Conservation (phyloP, 2,113 vertebrate species). For the Hypomesus transpacificus region DNA sequence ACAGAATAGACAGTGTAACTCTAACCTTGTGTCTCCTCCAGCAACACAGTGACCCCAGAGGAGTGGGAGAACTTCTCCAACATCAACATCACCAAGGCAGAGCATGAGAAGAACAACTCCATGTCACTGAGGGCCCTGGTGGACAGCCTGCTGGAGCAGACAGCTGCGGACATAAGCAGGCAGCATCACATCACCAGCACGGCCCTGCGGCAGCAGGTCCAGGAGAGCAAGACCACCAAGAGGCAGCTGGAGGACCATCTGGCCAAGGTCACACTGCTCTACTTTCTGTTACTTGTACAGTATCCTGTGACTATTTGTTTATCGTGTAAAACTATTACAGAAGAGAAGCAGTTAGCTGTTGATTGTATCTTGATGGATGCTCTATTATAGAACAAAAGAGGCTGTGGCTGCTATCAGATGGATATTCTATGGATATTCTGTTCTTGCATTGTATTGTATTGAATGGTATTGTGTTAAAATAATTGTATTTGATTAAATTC, state of each 20-base stretch:
- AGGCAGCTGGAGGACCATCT: slow-evolving; percentile 79
- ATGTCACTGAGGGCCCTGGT: slow-evolving; percentile 71
- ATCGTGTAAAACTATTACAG: background rate
- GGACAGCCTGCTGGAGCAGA: slow-evolving; percentile 80
- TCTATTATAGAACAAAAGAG: no score
- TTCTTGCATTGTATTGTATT: no score
- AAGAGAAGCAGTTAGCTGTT: background rate
- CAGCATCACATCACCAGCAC: slow-evolving; percentile 69
- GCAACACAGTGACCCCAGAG: slow-evolving; percentile 72
- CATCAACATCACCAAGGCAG: slow-evolving; percentile 78
- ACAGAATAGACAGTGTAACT: background rate
- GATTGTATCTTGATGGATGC: no score
- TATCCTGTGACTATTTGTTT: background rate
- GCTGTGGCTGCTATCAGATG: no score
- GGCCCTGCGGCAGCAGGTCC: slow-evolving; percentile 70
- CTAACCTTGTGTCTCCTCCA: slow-evolving; percentile 14
- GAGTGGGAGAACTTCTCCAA: slow-evolving; percentile 84
- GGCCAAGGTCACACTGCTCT: slow-evolving; percentile 64
- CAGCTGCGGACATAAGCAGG: slow-evolving; percentile 67
- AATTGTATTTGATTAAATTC: background rate
- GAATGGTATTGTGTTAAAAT: no score
- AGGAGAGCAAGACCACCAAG: slow-evolving; percentile 78
- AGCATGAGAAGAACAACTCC: slow-evolving; percentile 82
- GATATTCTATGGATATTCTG: no score
- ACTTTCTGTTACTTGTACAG: background rate